Evolutionary conservation across 2,113 vertebrate species (phyloP).

Genomic region (Montifringilla adamsi): DNA sequence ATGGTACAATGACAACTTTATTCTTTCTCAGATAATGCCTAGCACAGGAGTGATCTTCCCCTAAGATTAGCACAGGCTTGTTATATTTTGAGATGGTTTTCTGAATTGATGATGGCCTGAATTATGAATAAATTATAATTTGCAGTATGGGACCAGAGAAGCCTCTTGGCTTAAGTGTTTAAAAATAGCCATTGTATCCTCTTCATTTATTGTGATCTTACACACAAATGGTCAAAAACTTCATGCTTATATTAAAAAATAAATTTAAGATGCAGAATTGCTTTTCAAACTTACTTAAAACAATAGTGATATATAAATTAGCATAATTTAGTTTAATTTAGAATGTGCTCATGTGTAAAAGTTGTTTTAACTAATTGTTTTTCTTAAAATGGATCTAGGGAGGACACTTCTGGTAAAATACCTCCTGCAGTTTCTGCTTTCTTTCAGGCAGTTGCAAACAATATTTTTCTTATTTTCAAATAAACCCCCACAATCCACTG

Average conservation of each 20-base stretch:
- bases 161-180: not conserved
- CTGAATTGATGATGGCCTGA: not conserved
- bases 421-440: not conserved
- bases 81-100: not conserved
- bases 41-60: not conserved
- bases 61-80: not conserved
- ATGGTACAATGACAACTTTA: conserved; percentile 71
- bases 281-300: not conserved
- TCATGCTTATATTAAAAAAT: not conserved
- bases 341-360: not conserved
- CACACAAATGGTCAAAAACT: not conserved
- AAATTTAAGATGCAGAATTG: not conserved
- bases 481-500: not conserved
- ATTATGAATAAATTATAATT: not conserved
- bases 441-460: not conserved
- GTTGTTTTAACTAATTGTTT: not conserved
- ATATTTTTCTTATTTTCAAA: not conserved
- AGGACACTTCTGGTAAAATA: not conserved
- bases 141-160: not conserved
- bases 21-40: not conserved
- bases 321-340: not conserved
- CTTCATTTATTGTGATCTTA: not conserved
- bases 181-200: not conserved
- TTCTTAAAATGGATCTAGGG: not conserved
- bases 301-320: not conserved